Conservation (phyloP, 1,140 invertebrate genomes). For the Papilio aristodemus region DNA sequence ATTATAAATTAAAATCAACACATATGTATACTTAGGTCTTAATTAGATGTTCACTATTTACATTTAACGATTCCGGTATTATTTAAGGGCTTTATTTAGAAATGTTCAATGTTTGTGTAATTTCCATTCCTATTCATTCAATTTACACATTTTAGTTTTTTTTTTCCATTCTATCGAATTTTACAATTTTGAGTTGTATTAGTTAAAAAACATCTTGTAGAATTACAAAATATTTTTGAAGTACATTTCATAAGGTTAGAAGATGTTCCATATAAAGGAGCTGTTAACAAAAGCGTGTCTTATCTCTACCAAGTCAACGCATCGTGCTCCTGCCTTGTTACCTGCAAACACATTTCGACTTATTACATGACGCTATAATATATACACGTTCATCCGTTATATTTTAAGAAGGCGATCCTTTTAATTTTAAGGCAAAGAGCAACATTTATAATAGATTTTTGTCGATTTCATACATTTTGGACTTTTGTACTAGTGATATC, state of each 20-base stretch:
- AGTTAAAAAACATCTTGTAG: no score
- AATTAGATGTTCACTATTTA: conserved; percentile 1
- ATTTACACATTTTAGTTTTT: no score
- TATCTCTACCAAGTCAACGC: conserved; percentile 1
- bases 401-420: neutral
- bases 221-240: no score
- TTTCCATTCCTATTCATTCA: no score
- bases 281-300: conserved; percentile 24
- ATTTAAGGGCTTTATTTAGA: neutral
- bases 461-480: no score
- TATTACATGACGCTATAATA: conserved; percentile 6
- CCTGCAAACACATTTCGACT: conserved; percentile 29
- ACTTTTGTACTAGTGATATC: no score
- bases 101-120: neutral
- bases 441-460: no score
- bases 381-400: neutral
- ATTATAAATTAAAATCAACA: conserved; percentile 3
- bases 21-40: neutral
- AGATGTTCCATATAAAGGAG: conserved; percentile 6
- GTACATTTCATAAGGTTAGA: neutral
- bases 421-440: neutral
- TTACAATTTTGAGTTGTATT: no score
- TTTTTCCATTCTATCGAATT: no score
- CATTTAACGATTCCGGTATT: neutral
- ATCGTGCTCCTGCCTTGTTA: conserved; percentile 24